Percentiles rank a stretch among this genome's conserved stretches.
These are phyloP conservation scores for Myiozetetes cayanensis DNA, from an alignment of 2,113 vertebrate genomes.

Conservation along the genomic window DNA sequence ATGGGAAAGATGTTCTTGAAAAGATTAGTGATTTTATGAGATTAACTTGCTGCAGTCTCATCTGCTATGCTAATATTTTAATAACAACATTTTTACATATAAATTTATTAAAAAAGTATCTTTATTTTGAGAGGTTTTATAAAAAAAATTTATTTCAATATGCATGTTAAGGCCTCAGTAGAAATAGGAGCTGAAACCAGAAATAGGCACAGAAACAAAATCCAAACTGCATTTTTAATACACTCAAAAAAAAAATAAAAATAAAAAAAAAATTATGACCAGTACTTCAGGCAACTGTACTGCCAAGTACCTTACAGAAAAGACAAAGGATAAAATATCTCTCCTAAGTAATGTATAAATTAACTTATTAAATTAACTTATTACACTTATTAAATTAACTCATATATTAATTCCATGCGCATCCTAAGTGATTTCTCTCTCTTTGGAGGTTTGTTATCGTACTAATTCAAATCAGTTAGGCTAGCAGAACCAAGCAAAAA, in stretches of 20 bases:
- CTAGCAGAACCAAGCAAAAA: neutral
- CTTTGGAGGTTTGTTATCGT: neutral
- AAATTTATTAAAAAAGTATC: neutral
- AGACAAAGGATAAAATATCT: constrained; percentile 2
- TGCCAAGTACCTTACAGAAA: neutral
- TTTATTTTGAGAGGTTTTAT: neutral
- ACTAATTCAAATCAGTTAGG: neutral
- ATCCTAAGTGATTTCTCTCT: neutral
- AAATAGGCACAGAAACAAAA: neutral
- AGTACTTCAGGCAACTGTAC: neutral
- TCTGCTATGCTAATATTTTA: neutral
- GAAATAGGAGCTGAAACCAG: neutral
- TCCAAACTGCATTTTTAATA: neutral
- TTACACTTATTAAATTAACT: neutral
- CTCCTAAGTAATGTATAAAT: neutral
- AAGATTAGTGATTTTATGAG: neutral
- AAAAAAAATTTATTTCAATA: neutral
- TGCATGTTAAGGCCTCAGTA: neutral
- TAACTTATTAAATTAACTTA: neutral
- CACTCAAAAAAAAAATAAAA: neutral
- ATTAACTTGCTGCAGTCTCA: neutral
- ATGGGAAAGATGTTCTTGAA: neutral
- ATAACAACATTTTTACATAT: neutral
- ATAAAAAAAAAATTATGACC: neutral
- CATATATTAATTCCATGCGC: neutral